Evolutionary conservation across 2,113 vertebrate species (phyloP).

Genomic region (Bufo bufo): DNA sequence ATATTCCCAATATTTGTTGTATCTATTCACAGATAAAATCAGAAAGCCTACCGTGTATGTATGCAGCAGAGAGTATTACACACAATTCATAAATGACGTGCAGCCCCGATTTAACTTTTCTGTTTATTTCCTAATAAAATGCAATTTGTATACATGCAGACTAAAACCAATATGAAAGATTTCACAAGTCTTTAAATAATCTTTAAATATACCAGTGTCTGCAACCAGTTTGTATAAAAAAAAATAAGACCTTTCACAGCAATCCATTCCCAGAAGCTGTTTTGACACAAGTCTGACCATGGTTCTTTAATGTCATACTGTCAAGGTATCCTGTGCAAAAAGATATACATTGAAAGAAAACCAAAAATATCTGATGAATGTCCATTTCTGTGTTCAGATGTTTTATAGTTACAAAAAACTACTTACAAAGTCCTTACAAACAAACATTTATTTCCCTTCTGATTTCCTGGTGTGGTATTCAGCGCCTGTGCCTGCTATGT

Average conservation of each 20-base stretch:
- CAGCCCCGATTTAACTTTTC: slow-evolving; percentile 58
- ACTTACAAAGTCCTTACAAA: slow-evolving; percentile 68
- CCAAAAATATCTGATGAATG: slow-evolving; percentile 54
- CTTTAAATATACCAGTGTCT: slow-evolving; percentile 86
- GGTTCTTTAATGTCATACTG: slow-evolving; percentile 70
- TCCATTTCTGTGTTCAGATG: slow-evolving; percentile 79
- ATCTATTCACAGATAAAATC: no score
- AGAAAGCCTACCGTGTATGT: no score
- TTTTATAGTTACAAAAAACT: slow-evolving; percentile 71
- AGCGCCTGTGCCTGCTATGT: slow-evolving; percentile 90
- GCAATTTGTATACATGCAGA: slow-evolving; percentile 92
- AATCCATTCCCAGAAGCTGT: slow-evolving; percentile 38
- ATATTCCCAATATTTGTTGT: no score
- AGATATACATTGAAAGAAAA: slow-evolving; percentile 63
- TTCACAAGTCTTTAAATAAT: slow-evolving; percentile 85
- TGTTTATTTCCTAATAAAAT: slow-evolving; percentile 93
- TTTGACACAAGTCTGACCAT: slow-evolving; percentile 69
- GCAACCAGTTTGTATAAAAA: slow-evolving; percentile 82
- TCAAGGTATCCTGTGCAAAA: slow-evolving; percentile 88
- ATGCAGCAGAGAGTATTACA: neutral
- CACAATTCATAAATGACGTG: neutral
- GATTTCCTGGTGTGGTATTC: slow-evolving; percentile 61
- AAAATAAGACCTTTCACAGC: slow-evolving; percentile 68
- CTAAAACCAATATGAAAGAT: slow-evolving; percentile 96
- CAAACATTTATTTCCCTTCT: neutral